Evolutionary conservation across 2,113 vertebrate species (phyloP).

Genomic region (Coregonus clupeaformis): DNA sequence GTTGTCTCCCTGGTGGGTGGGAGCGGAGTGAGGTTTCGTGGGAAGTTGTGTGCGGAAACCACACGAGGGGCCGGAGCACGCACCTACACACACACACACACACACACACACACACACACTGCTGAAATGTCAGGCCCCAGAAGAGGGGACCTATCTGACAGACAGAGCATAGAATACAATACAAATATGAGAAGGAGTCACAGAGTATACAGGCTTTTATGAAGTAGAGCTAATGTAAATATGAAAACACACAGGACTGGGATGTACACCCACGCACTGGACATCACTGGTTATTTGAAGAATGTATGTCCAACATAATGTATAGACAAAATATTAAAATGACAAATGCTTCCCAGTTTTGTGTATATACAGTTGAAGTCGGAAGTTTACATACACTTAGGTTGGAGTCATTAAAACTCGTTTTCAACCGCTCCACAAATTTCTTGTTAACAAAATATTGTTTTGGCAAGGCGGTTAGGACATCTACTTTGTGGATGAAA

Average conservation of each 20-base stretch:
- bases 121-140: slow-evolving; percentile 60
- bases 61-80: slow-evolving; percentile 28
- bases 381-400: too few species aligned
- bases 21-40: slow-evolving; percentile 31
- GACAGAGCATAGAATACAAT: slow-evolving; percentile 36
- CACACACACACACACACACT: slow-evolving; percentile 18
- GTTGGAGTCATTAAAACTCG: too few species aligned
- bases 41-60: slow-evolving; percentile 43
- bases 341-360: not conserved
- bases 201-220: slow-evolving; percentile 19
- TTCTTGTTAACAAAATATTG: too few species aligned
- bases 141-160: slow-evolving; percentile 36
- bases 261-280: not conserved
- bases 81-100: not conserved
- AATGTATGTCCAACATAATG: not conserved
- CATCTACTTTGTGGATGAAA: too few species aligned
- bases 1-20: slow-evolving; percentile 17
- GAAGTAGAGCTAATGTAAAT: not conserved
- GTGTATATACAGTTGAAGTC: too few species aligned
- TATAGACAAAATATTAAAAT: too few species aligned
- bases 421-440: too few species aligned
- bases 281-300: not conserved
- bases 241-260: not conserved
- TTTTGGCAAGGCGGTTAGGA: too few species aligned
- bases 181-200: slow-evolving; percentile 22